Percentiles rank a stretch among this genome's conserved stretches.
Conservation (phyloP, 2,888 invertebrate species). For the Drosophila yooni region DNA sequence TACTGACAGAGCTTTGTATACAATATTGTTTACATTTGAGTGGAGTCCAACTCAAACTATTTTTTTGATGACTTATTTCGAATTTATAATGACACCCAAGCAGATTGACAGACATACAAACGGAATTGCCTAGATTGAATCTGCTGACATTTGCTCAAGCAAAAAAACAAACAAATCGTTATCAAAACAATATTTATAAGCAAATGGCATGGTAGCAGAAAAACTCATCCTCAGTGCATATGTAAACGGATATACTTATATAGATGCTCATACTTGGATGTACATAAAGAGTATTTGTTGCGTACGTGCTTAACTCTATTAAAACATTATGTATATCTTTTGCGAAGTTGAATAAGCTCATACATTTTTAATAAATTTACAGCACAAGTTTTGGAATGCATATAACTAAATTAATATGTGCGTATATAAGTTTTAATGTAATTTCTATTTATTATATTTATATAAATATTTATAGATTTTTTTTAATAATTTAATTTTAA, state of each 20-base stretch:
- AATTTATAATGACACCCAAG: not conserved
- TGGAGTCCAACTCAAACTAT: not conserved
- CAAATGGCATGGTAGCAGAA: not conserved
- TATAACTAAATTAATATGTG: too few relatives aligned
- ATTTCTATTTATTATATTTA: too few relatives aligned
- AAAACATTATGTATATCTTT: too few relatives aligned
- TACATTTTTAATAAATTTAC: too few relatives aligned
- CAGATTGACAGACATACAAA: not conserved
- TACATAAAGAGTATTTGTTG: not conserved
- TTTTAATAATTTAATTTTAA: too few relatives aligned
- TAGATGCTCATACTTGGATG: not conserved
- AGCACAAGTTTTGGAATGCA: too few relatives aligned
- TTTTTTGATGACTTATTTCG: not conserved
- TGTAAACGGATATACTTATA: not conserved
- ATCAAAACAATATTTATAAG: not conserved
- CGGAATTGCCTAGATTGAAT: not conserved
- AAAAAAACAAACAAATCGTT: not conserved
- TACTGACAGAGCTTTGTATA: not conserved
- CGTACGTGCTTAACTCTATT: not conserved
- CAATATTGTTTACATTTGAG: not conserved
- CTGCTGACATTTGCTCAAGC: not conserved
- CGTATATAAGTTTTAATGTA: not conserved
- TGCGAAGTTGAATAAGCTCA: too few relatives aligned
- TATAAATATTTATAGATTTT: too few relatives aligned
- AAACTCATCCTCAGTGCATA: not conserved